Evolutionary conservation across 1,140 invertebrate genomes (phyloP).

Genomic region (Drosophila pandora): DNA sequence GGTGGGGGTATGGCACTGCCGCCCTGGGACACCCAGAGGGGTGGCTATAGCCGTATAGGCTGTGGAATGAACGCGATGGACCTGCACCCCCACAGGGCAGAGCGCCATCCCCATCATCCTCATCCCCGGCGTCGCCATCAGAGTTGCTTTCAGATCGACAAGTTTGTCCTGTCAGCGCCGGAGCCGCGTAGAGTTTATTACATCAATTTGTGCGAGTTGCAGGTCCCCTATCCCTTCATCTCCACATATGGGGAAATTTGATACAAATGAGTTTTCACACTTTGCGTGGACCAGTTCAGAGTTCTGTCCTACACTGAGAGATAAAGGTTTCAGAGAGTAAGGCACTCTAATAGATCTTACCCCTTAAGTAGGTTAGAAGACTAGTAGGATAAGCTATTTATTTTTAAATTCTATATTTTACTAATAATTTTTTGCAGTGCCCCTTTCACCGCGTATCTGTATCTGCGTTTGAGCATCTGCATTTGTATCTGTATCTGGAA

Average conservation of each 20-base stretch:
- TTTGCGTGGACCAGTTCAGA: slow-evolving; percentile 53
- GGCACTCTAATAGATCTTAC: too few species aligned
- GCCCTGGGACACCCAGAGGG: slow-evolving; percentile 2
- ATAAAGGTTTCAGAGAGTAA: neutral
- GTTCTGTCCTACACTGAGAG: slow-evolving; percentile 9
- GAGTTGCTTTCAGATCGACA: slow-evolving; percentile 57
- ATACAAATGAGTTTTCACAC: slow-evolving; percentile 82
- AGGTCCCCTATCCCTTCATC: slow-evolving; percentile 7
- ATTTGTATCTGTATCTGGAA: slow-evolving; percentile 33
- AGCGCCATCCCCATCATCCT: slow-evolving; percentile 25
- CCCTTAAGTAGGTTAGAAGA: neutral
- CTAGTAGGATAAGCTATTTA: too few species aligned
- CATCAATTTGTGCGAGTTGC: slow-evolving; percentile 70
- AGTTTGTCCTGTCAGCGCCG: slow-evolving; percentile 78
- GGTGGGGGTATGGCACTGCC: neutral
- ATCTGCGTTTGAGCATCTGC: slow-evolving; percentile 20
- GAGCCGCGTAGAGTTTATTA: slow-evolving; percentile 75
- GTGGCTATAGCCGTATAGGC: slow-evolving; percentile 19
- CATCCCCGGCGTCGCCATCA: slow-evolving; percentile 1
- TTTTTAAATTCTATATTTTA: too few species aligned
- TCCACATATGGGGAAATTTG: slow-evolving; percentile 71
- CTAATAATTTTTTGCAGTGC: slow-evolving; percentile 6
- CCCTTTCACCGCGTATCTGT: slow-evolving; percentile 32
- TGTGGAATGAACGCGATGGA: slow-evolving; percentile 36
- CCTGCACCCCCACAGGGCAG: slow-evolving; percentile 61